These are phyloP conservation scores for Caenorhabditis becei DNA, from an alignment of 2,888 invertebrate genomes.

Conservation along the genomic window DNA sequence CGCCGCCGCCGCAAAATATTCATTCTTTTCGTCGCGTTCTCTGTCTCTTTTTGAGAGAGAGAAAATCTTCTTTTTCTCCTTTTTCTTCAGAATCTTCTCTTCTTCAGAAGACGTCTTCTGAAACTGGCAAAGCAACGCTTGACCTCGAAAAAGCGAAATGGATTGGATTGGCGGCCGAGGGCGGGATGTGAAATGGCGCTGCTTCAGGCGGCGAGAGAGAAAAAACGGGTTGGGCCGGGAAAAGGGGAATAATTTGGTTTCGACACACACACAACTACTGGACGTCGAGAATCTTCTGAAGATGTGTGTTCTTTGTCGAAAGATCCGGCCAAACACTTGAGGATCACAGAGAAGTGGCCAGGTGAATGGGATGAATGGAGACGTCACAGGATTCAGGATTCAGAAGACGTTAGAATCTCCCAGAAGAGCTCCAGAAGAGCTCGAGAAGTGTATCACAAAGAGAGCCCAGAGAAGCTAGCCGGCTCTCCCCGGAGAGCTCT, in stretches of 20 bases:
- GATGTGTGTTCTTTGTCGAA: constrained; percentile 42
- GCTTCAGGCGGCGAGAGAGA: constrained; percentile 22
- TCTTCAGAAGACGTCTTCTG: not conserved
- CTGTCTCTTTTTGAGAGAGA: constrained; percentile 7
- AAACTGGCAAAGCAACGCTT: constrained; percentile 10
- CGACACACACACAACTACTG: constrained; percentile 26
- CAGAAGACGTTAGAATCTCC: too few species aligned
- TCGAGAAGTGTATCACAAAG: not conserved
- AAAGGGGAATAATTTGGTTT: constrained; percentile 44
- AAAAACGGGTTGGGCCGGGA: constrained; percentile 42
- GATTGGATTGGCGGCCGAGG: constrained; percentile 6
- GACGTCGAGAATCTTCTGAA: constrained; percentile 13
- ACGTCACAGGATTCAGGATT: too few species aligned
- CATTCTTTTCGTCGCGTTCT: not conserved
- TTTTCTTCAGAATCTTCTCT: not conserved
- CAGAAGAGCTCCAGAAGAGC: not conserved
- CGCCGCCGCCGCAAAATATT: too few species aligned
- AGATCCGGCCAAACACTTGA: constrained; percentile 50
- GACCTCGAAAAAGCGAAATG: constrained; percentile 31
- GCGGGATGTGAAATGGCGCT: constrained; percentile 14
- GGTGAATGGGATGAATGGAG: constrained; percentile 22
- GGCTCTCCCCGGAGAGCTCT: not conserved
- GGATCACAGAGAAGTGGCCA: constrained; percentile 18
- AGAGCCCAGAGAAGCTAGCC: not conserved
- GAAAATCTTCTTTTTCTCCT: not conserved